Percentiles rank a stretch among this genome's conserved stretches.
Evolutionary conservation across 2,888 invertebrate species (phyloP).

Genomic region (Gari tellinella): DNA sequence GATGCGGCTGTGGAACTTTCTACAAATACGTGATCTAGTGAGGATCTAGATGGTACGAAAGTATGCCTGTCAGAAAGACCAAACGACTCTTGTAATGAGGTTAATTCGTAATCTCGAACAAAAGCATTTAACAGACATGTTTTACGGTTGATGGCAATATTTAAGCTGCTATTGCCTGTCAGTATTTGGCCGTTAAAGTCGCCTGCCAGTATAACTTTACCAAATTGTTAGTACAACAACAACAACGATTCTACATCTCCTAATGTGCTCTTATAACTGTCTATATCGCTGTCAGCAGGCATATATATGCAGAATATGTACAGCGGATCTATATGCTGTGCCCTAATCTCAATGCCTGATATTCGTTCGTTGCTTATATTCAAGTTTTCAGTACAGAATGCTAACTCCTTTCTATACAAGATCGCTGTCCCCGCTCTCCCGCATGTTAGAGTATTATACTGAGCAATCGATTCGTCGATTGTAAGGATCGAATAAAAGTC

Average conservation of each 20-base stretch:
- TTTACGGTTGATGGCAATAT: no score
- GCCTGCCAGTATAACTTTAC: neutral
- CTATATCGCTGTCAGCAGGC: slow-evolving; percentile 3
- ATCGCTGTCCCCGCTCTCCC: slow-evolving; percentile 7
- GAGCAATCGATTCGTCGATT: slow-evolving; percentile 4
- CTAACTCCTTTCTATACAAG: neutral
- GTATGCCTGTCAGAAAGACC: neutral
- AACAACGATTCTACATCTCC: neutral
- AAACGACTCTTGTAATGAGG: neutral
- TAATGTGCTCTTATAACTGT: neutral
- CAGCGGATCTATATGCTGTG: neutral
- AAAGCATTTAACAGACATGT: no score
- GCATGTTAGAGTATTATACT: slow-evolving; percentile 1
- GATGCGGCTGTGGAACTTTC: neutral
- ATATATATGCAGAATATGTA: slow-evolving; percentile 4
- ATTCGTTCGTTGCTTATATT: slow-evolving; percentile 5
- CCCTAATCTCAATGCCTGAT: slow-evolving; percentile 1
- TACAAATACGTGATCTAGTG: slow-evolving; percentile 1
- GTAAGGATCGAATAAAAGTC: neutral
- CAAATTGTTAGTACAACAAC: neutral
- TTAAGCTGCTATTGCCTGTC: no score
- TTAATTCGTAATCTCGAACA: no score
- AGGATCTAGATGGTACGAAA: neutral
- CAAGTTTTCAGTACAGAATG: no score
- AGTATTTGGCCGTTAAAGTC: neutral